Evolutionary conservation across 2,113 vertebrate genomes (phyloP).

Genomic region (Myiagra hebetior): DNA sequence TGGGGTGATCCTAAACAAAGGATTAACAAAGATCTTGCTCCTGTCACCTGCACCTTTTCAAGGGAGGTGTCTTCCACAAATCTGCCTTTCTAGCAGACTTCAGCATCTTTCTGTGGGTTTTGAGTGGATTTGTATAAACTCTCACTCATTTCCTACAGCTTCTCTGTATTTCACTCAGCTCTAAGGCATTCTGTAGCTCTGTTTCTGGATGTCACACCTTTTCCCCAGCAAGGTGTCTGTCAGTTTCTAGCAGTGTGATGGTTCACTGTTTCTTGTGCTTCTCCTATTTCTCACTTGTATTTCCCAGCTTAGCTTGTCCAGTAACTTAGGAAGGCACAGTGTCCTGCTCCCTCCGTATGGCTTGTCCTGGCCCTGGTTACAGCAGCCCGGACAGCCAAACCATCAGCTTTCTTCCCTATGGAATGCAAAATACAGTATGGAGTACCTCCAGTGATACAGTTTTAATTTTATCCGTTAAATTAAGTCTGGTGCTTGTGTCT

Average conservation of each 20-base stretch:
- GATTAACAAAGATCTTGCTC: background rate
- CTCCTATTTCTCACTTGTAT: background rate
- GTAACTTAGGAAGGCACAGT: background rate
- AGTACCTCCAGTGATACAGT: background rate
- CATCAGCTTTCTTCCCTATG: background rate
- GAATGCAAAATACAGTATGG: background rate
- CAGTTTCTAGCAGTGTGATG: background rate
- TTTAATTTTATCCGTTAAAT: background rate
- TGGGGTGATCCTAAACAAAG: background rate
- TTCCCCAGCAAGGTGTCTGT: background rate
- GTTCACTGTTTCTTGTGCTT: background rate
- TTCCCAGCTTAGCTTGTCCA: background rate
- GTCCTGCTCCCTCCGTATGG: background rate
- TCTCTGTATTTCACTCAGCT: background rate
- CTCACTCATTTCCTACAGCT: background rate
- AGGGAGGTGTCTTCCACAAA: background rate
- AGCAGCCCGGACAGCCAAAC: background rate
- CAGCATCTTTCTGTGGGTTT: background rate
- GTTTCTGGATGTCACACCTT: background rate
- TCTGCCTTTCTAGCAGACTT: background rate
- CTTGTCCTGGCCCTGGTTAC: background rate
- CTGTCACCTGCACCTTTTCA: background rate
- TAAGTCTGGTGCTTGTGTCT: background rate
- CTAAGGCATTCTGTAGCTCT: background rate
- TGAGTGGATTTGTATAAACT: background rate